phyloP scores from a whole-genome alignment of 2,888 invertebrate genomes.

The Lysandra coridon region DNA sequence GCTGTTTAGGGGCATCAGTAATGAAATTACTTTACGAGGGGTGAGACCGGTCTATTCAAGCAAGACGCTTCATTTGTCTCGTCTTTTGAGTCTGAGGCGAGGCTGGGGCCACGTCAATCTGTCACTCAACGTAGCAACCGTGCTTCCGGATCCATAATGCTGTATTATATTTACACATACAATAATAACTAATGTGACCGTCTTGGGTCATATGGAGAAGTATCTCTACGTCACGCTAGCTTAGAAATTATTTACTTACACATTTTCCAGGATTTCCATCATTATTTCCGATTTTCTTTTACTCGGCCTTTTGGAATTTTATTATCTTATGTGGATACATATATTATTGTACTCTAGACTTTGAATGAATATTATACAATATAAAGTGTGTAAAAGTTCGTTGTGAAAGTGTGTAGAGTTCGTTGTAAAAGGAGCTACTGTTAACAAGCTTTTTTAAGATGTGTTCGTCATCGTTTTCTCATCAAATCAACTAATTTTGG shows the following conservation, averaged over 20 bases:
- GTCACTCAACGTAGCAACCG: slow-evolving; percentile 53
- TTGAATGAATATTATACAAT: no score
- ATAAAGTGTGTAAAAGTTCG: no score
- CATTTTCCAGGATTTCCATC: not conserved
- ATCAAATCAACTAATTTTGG: no score
- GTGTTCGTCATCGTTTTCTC: no score
- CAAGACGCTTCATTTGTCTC: slow-evolving; percentile 51
- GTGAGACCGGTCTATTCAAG: slow-evolving; percentile 32
- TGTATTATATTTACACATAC: slow-evolving; percentile 30
- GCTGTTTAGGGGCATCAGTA: slow-evolving; percentile 32
- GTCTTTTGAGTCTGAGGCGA: slow-evolving; percentile 52
- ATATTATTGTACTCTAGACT: no score
- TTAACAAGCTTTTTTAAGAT: no score
- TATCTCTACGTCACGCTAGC: not conserved
- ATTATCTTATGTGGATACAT: not conserved
- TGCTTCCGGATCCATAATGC: slow-evolving; percentile 48
- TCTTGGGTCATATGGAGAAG: not conserved
- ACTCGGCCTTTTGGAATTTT: not conserved
- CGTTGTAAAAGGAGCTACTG: no score
- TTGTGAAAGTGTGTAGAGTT: no score
- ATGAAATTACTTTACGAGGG: slow-evolving; percentile 42
- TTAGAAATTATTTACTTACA: not conserved
- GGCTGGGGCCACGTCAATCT: slow-evolving; percentile 52
- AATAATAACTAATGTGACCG: not conserved
- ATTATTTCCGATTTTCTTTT: no score